Evolutionary conservation across 2,888 invertebrate species (phyloP).

Genomic region (Punctoribates punctum): DNA sequence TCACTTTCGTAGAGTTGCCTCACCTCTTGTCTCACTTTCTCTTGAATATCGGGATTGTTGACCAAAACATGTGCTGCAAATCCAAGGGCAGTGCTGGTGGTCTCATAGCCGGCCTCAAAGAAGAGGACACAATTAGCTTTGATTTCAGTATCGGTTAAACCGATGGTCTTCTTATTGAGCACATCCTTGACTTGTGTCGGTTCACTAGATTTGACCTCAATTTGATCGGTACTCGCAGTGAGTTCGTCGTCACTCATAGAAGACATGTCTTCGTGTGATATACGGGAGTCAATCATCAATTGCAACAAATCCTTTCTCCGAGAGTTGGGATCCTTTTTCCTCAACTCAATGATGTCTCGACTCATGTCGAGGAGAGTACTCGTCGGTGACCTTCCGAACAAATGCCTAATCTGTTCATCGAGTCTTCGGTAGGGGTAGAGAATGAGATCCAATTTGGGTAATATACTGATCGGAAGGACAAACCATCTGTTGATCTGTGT

Average conservation of each 20-base stretch:
- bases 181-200: neutral
- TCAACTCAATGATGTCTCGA: slow-evolving; percentile 5
- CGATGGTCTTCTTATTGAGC: neutral
- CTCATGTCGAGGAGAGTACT: slow-evolving; percentile 6
- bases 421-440: slow-evolving; percentile 38
- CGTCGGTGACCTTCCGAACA: neutral
- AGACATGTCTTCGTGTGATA: slow-evolving; percentile 24
- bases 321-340: slow-evolving; percentile 4
- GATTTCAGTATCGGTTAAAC: slow-evolving; percentile 42
- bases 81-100: slow-evolving; percentile 47
- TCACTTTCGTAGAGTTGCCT: slow-evolving; percentile 21
- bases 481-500: neutral
- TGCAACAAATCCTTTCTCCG: slow-evolving; percentile 41
- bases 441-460: slow-evolving; percentile 37
- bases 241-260: slow-evolving; percentile 15
- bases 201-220: neutral
- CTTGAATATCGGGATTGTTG: slow-evolving; percentile 45
- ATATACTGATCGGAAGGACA: neutral
- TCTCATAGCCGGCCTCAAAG: slow-evolving; percentile 46
- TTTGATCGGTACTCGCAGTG: neutral
- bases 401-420: neutral
- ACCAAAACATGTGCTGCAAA: slow-evolving; percentile 46
- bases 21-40: slow-evolving; percentile 45
- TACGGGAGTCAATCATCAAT: slow-evolving; percentile 40
- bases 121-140: slow-evolving; percentile 41